Evolutionary conservation across 2,888 invertebrate genomes (phyloP).

Genomic region (Timema cristinae): DNA sequence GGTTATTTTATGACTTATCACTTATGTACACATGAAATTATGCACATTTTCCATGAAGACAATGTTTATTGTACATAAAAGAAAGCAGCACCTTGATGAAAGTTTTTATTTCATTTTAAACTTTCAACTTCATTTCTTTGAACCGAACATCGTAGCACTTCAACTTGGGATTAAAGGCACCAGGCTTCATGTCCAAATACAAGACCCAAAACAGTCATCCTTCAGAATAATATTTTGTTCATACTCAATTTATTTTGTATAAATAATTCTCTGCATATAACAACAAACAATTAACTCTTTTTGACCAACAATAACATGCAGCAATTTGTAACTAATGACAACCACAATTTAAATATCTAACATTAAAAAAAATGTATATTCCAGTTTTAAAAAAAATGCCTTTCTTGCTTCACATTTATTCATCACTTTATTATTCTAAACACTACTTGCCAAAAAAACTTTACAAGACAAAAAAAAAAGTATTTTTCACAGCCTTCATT

Average conservation of each 20-base stretch:
- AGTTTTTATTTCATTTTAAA: not conserved
- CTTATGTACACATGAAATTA: not conserved
- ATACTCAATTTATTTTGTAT: conserved; percentile 19
- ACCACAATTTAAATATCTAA: conserved; percentile 21
- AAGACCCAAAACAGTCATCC: conserved; percentile 12
- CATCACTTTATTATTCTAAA: not conserved
- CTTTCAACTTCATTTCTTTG: not conserved
- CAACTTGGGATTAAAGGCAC: conserved; percentile 22
- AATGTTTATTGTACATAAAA: not conserved
- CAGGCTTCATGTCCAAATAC: conserved; percentile 20
- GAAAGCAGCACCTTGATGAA: conserved; percentile 22
- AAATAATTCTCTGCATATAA: conserved; percentile 26
- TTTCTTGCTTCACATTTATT: conserved; percentile 12
- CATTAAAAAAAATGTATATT: conserved; percentile 25
- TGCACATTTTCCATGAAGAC: too few species aligned
- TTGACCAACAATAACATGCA: conserved; percentile 21
- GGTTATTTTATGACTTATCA: conserved; percentile 24
- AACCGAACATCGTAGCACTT: not conserved
- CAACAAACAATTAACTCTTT: conserved; percentile 24
- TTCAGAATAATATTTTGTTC: conserved; percentile 17
- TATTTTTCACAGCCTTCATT: conserved; percentile 32
- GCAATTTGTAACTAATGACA: conserved; percentile 18
- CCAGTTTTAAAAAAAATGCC: conserved; percentile 22
- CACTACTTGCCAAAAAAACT: conserved; percentile 17
- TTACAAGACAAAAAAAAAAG: conserved; percentile 22